Conservation (phyloP, 2,113 vertebrate genomes). For the Chrysochloris asiatica region DNA sequence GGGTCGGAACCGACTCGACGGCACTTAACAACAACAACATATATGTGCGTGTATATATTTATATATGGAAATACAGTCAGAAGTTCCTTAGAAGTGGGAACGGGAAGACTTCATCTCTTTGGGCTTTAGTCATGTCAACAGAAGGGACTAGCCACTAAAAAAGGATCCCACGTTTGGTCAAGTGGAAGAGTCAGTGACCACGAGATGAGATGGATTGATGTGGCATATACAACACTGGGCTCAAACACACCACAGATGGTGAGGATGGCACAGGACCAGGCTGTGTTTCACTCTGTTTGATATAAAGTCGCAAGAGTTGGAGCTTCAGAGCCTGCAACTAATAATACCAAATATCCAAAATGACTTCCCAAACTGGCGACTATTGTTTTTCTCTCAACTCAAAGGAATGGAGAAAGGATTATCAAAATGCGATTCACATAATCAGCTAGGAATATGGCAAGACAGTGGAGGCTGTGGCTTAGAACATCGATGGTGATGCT, state of each 20-base stretch:
- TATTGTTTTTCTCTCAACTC: background rate
- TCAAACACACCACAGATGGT: background rate
- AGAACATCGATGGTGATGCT: background rate
- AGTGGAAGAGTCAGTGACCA: too few relatives aligned
- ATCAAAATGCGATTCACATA: background rate
- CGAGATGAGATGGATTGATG: background rate
- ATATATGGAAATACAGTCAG: background rate
- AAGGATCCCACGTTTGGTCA: background rate
- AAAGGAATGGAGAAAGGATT: background rate
- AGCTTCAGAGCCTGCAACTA: background rate
- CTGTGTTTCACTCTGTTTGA: background rate
- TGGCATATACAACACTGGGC: background rate
- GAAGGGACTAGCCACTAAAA: background rate
- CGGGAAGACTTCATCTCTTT: background rate
- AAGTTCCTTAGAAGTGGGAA: background rate
- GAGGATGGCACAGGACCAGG: background rate
- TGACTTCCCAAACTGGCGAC: background rate
- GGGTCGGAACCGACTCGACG: too few relatives aligned
- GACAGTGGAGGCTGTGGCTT: background rate
- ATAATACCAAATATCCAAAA: background rate
- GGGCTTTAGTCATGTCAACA: background rate
- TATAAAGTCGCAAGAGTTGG: background rate
- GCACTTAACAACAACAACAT: too few relatives aligned
- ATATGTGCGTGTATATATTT: background rate
- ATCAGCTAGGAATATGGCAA: background rate